phyloP scores from a whole-genome alignment of 1,140 invertebrate genomes.

The Drosophila suzukii region DNA sequence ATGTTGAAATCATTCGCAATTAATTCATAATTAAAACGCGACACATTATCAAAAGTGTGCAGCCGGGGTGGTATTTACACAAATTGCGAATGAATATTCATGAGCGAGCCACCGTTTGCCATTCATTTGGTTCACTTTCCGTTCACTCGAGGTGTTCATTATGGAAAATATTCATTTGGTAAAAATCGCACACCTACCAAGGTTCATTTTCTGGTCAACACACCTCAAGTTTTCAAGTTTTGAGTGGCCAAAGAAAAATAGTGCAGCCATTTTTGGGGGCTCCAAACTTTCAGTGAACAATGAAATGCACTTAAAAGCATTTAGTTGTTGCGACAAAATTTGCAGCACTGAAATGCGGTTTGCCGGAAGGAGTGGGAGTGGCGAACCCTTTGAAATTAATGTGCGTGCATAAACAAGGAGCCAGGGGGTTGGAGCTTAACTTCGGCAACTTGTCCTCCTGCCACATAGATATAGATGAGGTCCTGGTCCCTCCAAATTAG shows the following conservation, averaged over 20 bases:
- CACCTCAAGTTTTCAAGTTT: conserved; percentile 35
- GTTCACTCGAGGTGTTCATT: neutral
- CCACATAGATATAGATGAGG: conserved; percentile 28
- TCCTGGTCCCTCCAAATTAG: conserved; percentile 57
- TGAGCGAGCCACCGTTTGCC: neutral
- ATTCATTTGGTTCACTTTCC: neutral
- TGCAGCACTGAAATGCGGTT: conserved; percentile 72
- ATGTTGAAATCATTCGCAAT: conserved; percentile 82
- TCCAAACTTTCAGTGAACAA: conserved; percentile 34
- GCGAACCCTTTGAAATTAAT: conserved; percentile 68
- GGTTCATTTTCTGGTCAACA: neutral
- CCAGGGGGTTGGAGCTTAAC: conserved; percentile 37
- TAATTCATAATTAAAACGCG: conserved; percentile 81
- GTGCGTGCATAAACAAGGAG: conserved; percentile 76
- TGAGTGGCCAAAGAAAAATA: conserved; percentile 9
- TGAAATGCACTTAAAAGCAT: conserved; percentile 81
- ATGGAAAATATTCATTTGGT: too few relatives aligned
- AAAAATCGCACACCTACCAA: too few relatives aligned
- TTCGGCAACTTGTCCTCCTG: conserved; percentile 51
- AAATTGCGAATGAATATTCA: conserved; percentile 77
- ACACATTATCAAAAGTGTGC: conserved; percentile 77
- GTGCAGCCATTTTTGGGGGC: conserved; percentile 10
- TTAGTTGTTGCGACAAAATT: conserved; percentile 76
- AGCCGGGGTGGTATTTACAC: conserved; percentile 56
- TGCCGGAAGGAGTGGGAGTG: conserved; percentile 11